Conservation (phyloP, 2,888 invertebrate species). For the Dolichopus griseipennis region DNA sequence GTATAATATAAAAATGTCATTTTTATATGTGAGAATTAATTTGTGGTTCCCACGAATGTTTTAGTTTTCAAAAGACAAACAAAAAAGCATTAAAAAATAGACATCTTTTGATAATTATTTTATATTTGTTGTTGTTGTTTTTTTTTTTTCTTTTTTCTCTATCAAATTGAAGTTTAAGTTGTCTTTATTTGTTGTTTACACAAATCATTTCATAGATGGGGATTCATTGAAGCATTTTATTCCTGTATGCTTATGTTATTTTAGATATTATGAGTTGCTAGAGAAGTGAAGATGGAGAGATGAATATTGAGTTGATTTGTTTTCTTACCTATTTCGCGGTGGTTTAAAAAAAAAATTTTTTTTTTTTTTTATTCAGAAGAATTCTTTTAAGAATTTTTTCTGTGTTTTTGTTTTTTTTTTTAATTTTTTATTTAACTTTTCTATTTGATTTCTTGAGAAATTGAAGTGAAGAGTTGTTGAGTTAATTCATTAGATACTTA, state of each 20-base stretch:
- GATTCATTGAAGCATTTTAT: constrained; percentile 3
- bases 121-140: no score
- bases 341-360: no score
- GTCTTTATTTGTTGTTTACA: neutral
- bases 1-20: neutral
- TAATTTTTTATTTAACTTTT: neutral
- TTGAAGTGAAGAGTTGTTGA: neutral
- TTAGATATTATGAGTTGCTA: no score
- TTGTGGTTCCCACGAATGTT: constrained; percentile 1
- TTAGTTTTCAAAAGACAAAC: neutral
- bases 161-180: no score
- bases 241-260: neutral
- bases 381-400: neutral
- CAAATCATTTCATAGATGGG: constrained; percentile 6
- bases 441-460: neutral
- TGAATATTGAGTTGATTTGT: no score
- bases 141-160: no score
- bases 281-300: no score
- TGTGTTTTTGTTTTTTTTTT: neutral
- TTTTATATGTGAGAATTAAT: constrained; percentile 5
- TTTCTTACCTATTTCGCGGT: no score
- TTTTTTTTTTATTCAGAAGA: no score
- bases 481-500: neutral
- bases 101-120: no score
- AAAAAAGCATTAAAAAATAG: neutral